A percentile compares a stretch with the other conserved stretches of the same genome.
phyloP scores from a whole-genome alignment of 2,113 vertebrate species.

The Platanista minor region DNA sequence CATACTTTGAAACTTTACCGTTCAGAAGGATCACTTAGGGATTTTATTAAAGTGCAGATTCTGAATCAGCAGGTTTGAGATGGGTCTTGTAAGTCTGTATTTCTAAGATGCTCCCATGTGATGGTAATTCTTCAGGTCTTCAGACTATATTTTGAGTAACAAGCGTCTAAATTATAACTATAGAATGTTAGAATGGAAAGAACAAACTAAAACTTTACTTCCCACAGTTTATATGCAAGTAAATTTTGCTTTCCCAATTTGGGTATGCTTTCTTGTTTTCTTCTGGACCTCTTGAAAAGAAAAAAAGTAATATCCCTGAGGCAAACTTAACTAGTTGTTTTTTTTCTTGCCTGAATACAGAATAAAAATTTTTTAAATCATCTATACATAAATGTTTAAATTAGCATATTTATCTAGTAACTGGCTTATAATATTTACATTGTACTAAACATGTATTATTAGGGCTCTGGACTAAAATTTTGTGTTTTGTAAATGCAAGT shows the following conservation, averaged over 20 bases:
- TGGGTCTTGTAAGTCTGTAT: background rate
- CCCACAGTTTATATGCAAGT: background rate
- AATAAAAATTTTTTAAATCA: background rate
- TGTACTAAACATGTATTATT: background rate
- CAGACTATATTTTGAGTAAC: background rate
- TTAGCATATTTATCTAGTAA: background rate
- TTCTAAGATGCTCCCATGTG: background rate
- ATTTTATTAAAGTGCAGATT: background rate
- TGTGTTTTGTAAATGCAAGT: background rate
- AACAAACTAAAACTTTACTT: background rate
- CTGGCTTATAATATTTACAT: background rate
- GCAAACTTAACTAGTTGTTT: background rate
- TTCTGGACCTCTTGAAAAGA: background rate
- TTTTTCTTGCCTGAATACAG: background rate
- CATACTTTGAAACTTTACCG: background rate
- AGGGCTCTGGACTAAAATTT: background rate
- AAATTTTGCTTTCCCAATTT: background rate
- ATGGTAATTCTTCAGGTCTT: background rate
- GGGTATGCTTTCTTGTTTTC: background rate
- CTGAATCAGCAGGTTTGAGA: background rate
- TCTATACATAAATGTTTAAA: background rate
- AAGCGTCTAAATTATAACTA: background rate
- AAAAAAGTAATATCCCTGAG: background rate
- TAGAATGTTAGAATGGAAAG: background rate
- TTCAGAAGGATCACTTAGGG: background rate